These are phyloP conservation scores for Keiferia lycopersicella DNA, from an alignment of 2,888 invertebrate genomes.

Conservation along the genomic window DNA sequence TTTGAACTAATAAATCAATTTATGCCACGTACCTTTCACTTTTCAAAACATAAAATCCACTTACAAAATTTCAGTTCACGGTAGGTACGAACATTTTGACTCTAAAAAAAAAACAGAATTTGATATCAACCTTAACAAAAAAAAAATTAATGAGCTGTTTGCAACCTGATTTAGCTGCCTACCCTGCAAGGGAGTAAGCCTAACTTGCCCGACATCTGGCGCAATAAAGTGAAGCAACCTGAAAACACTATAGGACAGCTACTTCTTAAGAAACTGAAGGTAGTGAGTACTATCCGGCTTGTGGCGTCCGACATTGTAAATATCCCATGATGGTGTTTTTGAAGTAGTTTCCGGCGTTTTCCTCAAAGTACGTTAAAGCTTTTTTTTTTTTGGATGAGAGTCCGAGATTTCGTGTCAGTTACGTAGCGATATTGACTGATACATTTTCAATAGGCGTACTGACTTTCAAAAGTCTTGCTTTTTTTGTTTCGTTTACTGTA, in stretches of 20 bases:
- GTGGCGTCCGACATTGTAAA: constrained; percentile 55
- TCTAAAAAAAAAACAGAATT: neutral
- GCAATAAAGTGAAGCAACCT: constrained; percentile 66
- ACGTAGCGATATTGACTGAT: no score
- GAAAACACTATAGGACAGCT: constrained; percentile 70
- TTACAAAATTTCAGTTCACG: no score
- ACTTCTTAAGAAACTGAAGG: constrained; percentile 62
- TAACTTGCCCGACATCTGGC: constrained; percentile 72
- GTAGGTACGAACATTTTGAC: no score
- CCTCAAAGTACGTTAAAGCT: neutral
- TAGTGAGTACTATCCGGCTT: constrained; percentile 59
- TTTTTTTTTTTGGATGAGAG: no score
- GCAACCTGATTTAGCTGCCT: constrained; percentile 61
- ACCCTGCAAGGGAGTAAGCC: constrained; percentile 61
- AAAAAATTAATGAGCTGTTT: constrained; percentile 23
- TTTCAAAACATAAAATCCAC: no score
- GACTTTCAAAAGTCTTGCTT: no score
- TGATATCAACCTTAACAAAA: neutral
- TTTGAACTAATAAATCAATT: neutral
- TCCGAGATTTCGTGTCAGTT: no score
- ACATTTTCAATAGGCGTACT: no score
- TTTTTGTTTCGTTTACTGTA: no score
- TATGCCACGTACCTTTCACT: no score
- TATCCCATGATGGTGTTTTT: constrained; percentile 36
- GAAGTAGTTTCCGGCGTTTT: neutral